These are phyloP conservation scores for Neoitamus cyanurus DNA, from an alignment of 2,888 invertebrate species.

Conservation along the genomic window DNA sequence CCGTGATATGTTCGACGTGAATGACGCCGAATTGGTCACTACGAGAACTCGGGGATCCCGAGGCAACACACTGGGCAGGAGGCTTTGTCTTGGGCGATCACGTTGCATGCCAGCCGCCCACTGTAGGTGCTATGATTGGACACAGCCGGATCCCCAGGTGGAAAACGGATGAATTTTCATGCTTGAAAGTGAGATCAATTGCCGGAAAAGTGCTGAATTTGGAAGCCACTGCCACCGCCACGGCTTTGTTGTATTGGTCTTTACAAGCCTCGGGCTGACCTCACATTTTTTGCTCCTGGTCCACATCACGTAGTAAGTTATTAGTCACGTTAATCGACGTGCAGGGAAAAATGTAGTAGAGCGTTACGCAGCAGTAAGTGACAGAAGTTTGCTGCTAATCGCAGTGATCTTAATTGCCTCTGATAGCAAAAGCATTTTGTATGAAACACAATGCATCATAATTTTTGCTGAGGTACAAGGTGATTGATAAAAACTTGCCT, in stretches of 20 bases:
- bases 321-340: constrained; percentile 29
- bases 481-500: too few species aligned
- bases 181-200: constrained; percentile 24
- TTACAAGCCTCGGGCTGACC: background rate
- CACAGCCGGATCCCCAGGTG: background rate
- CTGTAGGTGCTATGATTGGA: constrained; percentile 28
- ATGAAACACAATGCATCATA: too few species aligned
- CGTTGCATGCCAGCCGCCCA: background rate
- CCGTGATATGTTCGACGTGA: constrained; percentile 21
- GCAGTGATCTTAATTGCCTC: background rate
- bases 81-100: constrained; percentile 18
- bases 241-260: background rate
- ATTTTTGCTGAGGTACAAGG: too few species aligned
- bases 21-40: constrained; percentile 7
- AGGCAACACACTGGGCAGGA: constrained; percentile 24
- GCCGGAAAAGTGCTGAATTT: constrained; percentile 44
- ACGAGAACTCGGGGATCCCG: background rate
- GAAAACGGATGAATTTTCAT: constrained; percentile 11
- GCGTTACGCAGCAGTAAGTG: background rate
- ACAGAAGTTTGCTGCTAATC: background rate
- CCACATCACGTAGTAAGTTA: constrained; percentile 13
- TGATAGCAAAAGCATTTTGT: background rate
- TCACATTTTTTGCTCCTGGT: background rate
- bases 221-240: constrained; percentile 16
- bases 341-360: background rate